Conservation (phyloP, 2,888 invertebrate genomes). For the Rhagophthalmus giganteus region DNA sequence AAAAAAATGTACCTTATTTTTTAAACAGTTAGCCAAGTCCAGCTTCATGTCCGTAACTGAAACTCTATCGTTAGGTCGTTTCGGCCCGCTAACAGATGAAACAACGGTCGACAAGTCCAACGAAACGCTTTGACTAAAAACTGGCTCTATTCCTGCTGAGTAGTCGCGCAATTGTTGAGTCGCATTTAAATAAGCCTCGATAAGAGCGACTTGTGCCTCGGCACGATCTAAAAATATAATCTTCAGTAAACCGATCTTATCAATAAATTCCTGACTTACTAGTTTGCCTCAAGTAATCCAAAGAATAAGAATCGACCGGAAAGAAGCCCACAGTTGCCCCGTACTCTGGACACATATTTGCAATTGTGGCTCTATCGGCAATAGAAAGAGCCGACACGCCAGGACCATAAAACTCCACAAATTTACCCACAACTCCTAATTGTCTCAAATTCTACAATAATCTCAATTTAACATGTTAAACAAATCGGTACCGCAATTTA, state of each 20-base stretch:
- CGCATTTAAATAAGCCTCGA: constrained; percentile 79
- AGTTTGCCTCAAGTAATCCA: constrained; percentile 84
- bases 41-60: constrained; percentile 86
- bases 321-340: constrained; percentile 97
- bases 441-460: constrained; percentile 74
- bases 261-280: constrained; percentile 57
- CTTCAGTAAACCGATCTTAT: not conserved
- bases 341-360: constrained; percentile 99
- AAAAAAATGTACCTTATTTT: constrained; percentile 89
- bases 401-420: constrained; percentile 97
- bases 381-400: constrained; percentile 90
- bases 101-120: constrained; percentile 87
- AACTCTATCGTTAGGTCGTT: constrained; percentile 95
- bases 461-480: too few species aligned
- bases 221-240: constrained; percentile 68
- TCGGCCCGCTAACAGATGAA: constrained; percentile 95
- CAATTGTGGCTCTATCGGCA: constrained; percentile 95
- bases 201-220: constrained; percentile 72
- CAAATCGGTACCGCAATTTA: constrained; percentile 1
- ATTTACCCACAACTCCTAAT: constrained; percentile 95
- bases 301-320: constrained; percentile 81
- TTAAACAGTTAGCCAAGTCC: constrained; percentile 84
- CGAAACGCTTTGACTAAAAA: constrained; percentile 81
- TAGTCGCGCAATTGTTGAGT: constrained; percentile 86
- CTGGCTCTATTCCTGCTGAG: constrained; percentile 73